Conservation (phyloP, 1,140 invertebrate genomes). For the Procambarus virginalis region DNA sequence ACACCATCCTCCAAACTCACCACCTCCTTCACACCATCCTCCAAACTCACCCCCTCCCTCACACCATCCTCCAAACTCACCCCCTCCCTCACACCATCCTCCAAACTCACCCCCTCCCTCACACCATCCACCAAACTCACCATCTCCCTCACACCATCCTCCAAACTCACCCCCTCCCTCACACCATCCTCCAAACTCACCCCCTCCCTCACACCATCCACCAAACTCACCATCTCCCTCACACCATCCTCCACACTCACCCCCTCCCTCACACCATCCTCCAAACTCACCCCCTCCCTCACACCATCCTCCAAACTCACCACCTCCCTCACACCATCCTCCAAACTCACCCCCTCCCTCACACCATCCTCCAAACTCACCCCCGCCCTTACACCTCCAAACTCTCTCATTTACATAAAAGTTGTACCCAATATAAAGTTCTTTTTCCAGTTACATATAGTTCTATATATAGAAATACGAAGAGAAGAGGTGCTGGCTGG, state of each 20-base stretch:
- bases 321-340: not conserved
- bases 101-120: not conserved
- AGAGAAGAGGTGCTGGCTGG: too few species aligned
- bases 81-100: not conserved
- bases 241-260: too few species aligned
- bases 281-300: not conserved
- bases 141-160: not conserved
- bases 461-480: too few species aligned
- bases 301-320: too few species aligned
- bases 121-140: too few species aligned
- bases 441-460: too few species aligned
- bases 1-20: too few species aligned
- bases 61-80: too few species aligned
- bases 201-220: not conserved
- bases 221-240: not conserved
- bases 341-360: not conserved
- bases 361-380: not conserved
- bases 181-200: too few species aligned
- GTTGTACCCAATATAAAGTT: too few species aligned
- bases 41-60: not conserved
- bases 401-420: too few species aligned
- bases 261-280: not conserved
- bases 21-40: not conserved
- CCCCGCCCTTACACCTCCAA: not conserved
- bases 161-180: not conserved